phyloP scores from a whole-genome alignment of 2,888 invertebrate species.

The Agrotis clavis region DNA sequence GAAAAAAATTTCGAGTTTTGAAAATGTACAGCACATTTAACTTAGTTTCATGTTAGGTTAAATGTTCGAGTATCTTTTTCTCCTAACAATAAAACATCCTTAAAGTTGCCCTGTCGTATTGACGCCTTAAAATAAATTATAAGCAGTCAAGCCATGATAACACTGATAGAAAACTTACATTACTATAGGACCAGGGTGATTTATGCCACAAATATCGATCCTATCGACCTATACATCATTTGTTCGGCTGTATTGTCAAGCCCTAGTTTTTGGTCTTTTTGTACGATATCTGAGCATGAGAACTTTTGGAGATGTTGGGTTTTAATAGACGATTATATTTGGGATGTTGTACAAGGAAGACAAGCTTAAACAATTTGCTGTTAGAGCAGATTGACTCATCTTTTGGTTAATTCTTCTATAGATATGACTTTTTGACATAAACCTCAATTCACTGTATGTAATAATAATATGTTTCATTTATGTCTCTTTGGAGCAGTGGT shows the following conservation, averaged over 20 bases:
- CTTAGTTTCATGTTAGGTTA: not conserved
- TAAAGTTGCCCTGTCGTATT: slow-evolving; percentile 65
- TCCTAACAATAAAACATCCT: slow-evolving; percentile 41
- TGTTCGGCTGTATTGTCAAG: slow-evolving; percentile 71
- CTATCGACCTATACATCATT: slow-evolving; percentile 79
- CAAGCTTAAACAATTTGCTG: slow-evolving; percentile 2
- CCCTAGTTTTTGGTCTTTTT: slow-evolving; percentile 71
- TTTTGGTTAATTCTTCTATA: not conserved
- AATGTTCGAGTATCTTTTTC: not conserved
- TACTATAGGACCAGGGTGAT: slow-evolving; percentile 67
- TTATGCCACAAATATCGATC: slow-evolving; percentile 76
- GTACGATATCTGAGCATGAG: slow-evolving; percentile 59
- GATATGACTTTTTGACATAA: not conserved
- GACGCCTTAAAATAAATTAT: slow-evolving; percentile 73
- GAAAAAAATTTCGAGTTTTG: no score
- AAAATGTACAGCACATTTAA: no score
- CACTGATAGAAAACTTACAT: slow-evolving; percentile 62
- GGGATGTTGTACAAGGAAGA: not conserved
- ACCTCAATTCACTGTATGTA: not conserved
- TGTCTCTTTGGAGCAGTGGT: no score
- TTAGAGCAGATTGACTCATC: not conserved
- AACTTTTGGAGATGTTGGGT: slow-evolving; percentile 43
- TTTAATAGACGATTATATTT: slow-evolving; percentile 51
- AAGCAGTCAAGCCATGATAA: slow-evolving; percentile 68
- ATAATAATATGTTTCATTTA: no score